Percentiles rank a stretch among this genome's conserved stretches.
These are phyloP conservation scores for Sphenodon punctatus DNA, from an alignment of 2,797 vertebrate species.

Conservation along the genomic window DNA sequence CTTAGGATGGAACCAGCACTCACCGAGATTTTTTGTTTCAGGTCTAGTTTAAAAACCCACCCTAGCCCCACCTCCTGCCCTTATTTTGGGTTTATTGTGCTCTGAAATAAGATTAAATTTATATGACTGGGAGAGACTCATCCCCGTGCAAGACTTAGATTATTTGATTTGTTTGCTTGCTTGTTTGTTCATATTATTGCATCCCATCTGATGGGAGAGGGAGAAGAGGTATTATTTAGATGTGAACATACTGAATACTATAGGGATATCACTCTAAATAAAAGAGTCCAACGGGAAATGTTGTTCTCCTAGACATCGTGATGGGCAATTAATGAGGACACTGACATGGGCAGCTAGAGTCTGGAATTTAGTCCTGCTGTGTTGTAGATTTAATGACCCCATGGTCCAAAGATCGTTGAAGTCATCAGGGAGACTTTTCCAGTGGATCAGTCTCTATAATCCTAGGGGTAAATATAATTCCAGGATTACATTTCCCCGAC, in stretches of 20 bases:
- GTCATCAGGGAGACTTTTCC: background rate
- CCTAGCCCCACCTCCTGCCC: background rate
- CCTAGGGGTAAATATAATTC: too few relatives aligned
- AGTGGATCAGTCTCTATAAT: too few relatives aligned
- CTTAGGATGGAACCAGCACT: too few relatives aligned
- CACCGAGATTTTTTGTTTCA: too few relatives aligned
- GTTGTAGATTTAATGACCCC: background rate
- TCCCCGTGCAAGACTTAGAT: constrained; percentile 9
- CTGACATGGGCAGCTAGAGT: background rate
- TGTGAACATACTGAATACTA: background rate
- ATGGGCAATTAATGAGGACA: background rate
- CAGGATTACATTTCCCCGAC: too few relatives aligned
- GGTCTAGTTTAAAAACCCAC: too few relatives aligned
- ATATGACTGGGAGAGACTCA: too few relatives aligned
- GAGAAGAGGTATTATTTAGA: background rate
- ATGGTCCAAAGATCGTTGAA: background rate
- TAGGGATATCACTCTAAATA: background rate
- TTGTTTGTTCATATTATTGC: too few relatives aligned
- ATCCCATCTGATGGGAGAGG: background rate
- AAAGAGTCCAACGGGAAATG: background rate
- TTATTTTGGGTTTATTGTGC: too few relatives aligned
- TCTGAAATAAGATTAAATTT: too few relatives aligned
- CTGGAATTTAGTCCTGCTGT: background rate
- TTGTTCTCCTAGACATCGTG: background rate
- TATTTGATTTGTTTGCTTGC: too few relatives aligned